A percentile compares a stretch with the other conserved stretches of the same genome.
These are phyloP conservation scores for Hetaerina titia DNA, from an alignment of 2,888 invertebrate genomes.

Conservation along the genomic window DNA sequence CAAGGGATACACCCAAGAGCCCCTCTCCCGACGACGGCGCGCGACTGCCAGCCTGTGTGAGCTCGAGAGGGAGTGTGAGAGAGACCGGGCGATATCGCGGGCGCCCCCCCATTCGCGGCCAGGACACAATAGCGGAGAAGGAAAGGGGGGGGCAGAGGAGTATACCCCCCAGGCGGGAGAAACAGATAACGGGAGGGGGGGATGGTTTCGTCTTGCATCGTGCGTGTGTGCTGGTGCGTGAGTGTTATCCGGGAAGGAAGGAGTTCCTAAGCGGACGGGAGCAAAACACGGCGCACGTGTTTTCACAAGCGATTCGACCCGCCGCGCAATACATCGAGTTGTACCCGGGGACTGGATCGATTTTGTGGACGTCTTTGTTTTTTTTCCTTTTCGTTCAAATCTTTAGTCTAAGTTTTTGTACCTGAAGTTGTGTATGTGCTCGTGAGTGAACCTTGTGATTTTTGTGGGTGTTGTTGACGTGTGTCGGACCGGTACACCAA, in stretches of 20 bases:
- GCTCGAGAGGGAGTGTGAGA: not conserved
- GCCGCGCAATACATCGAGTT: not conserved
- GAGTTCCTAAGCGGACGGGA: not conserved
- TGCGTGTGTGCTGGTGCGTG: conserved; percentile 10
- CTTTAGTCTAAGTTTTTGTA: not conserved
- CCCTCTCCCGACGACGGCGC: not conserved
- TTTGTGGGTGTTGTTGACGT: not conserved
- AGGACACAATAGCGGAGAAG: not conserved
- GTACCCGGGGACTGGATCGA: not conserved
- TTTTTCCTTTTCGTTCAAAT: not conserved
- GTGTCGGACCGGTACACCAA: not conserved
- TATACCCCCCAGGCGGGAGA: not conserved
- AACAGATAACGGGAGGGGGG: not conserved
- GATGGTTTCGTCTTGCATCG: not conserved
- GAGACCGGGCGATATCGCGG: too few species aligned
- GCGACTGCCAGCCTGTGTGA: not conserved
- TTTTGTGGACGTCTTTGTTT: not conserved
- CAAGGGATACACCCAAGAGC: not conserved
- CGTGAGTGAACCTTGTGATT: not conserved
- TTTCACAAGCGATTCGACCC: not conserved
- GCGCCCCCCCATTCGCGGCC: too few species aligned
- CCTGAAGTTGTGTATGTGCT: not conserved
- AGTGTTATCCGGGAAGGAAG: not conserved
- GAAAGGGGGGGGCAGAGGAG: not conserved
- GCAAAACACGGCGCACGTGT: conserved; percentile 26